These are phyloP conservation scores for Leptatherina wallacei DNA, from an alignment of 2,797 vertebrate species.

Conservation along the genomic window DNA sequence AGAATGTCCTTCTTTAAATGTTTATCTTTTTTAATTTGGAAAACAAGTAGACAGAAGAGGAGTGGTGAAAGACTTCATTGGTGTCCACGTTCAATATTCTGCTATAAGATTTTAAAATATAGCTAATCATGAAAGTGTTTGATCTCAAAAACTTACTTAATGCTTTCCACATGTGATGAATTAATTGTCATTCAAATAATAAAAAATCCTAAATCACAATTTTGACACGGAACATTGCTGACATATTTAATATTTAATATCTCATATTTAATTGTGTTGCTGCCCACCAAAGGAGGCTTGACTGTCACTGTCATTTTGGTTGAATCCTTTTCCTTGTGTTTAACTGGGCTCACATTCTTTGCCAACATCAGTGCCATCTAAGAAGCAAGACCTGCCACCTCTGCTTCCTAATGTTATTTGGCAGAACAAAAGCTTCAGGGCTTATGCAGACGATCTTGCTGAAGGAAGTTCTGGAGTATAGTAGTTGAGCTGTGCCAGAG, in stretches of 20 bases:
- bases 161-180: slow-evolving; percentile 16
- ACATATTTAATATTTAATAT: slow-evolving; percentile 28
- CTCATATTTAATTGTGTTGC: slow-evolving; percentile 50
- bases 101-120: slow-evolving; percentile 47
- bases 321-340: slow-evolving; percentile 61
- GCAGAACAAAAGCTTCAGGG: slow-evolving; percentile 75
- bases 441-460: slow-evolving; percentile 71
- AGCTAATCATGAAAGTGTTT: slow-evolving; percentile 20
- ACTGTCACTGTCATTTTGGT: slow-evolving; percentile 62
- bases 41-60: slow-evolving; percentile 34
- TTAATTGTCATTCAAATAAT: slow-evolving; percentile 35
- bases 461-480: slow-evolving; percentile 73
- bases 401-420: slow-evolving; percentile 81
- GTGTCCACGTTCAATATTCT: slow-evolving; percentile 30
- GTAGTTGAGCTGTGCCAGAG: slow-evolving; percentile 74
- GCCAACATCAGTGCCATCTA: slow-evolving; percentile 67
- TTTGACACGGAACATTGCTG: slow-evolving; percentile 41
- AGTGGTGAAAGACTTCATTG: slow-evolving; percentile 27
- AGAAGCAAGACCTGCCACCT: slow-evolving; percentile 74
- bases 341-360: slow-evolving; percentile 66
- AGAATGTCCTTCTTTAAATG: slow-evolving; percentile 7
- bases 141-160: slow-evolving; percentile 39
- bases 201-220: slow-evolving; percentile 30
- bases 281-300: slow-evolving; percentile 48
- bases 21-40: slow-evolving; percentile 21